Evolutionary conservation across 2,797 vertebrate species (phyloP), one percentile per base, ranked within the genome.

Genomic region (Phyllotis vaccarum): DNA sequence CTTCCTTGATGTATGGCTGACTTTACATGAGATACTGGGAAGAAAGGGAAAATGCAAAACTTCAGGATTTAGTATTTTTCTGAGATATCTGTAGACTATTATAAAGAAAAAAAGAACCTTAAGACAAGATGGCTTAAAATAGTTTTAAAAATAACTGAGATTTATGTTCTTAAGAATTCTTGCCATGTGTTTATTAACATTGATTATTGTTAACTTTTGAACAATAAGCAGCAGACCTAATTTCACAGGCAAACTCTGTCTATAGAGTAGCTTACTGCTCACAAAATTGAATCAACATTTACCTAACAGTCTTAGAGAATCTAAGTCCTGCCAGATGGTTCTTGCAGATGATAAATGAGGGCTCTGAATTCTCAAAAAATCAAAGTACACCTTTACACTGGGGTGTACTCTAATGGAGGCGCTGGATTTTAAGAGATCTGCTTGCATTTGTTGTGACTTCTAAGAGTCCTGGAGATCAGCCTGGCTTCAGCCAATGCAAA

Each of bases 61-160:
- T 11, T 19, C 37, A 52, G 9, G 2, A 14, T 16, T 16, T 24
- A 72, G 0, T 22, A 60, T 76, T 79, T 79, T 43, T 78, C 89
- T 72, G 13, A 80, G 86, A 14, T 80, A 17, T 80, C 6, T 75
- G 3, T 72, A 40, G 66, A 17, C 13, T 43, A 5, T 49, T 68
- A 81, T n/a, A n/a, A n/a, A n/a, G n/a, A 86, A 70, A n/a, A 68
- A 52, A 79, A 72, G 27, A 80, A 87, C 56, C 78, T 37, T 64
- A 49, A 90, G 93, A 56, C 80, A 49, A 1, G 16, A 37, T 72
- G 66, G 2, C 21, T 74, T 54, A 66, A 90, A 92, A 75, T 66
- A 11, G 0, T 66, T 46, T 68, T 54, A 17, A 27, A 29, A 74
- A 74, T 5, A 1, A 9, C 0, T 43, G 40, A 81, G 7, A 31